Percentiles rank a stretch among this genome's conserved stretches.
These are phyloP conservation scores for Poecilobothrus nobilitatus DNA, from an alignment of 2,888 invertebrate genomes.

Conservation along the genomic window DNA sequence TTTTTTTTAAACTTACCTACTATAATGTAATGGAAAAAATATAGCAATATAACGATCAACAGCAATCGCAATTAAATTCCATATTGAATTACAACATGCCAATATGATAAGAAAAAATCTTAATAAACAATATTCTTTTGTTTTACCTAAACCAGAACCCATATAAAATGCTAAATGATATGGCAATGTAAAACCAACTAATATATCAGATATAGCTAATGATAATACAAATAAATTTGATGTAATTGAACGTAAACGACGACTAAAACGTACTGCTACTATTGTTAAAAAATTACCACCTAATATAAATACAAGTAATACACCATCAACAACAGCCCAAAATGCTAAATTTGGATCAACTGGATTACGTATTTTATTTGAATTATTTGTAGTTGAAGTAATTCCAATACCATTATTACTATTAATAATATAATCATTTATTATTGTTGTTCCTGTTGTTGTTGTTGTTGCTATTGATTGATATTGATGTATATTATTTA, in stretches of 20 bases:
- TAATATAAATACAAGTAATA: conserved; percentile 58
- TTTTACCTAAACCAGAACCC: conserved; percentile 51
- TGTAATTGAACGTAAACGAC: conserved; percentile 58
- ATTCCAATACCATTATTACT: conserved; percentile 10
- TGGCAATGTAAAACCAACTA: conserved; percentile 68
- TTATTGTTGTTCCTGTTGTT: conserved; percentile 17
- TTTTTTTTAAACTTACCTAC: conserved; percentile 41
- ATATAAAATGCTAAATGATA: conserved; percentile 71
- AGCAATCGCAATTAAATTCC: conserved; percentile 70
- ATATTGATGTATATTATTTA: neutral
- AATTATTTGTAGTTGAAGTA: neutral
- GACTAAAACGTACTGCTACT: conserved; percentile 60
- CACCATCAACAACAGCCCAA: conserved; percentile 60
- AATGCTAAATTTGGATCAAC: conserved; percentile 22
- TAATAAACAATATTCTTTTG: conserved; percentile 57
- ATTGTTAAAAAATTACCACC: conserved; percentile 69
- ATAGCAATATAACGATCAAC: conserved; percentile 73
- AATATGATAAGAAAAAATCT: conserved; percentile 65
- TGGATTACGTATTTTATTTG: neutral
- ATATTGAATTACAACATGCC: conserved; percentile 70
- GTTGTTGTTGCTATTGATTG: conserved; percentile 25
- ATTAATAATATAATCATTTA: conserved; percentile 23
- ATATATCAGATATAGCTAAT: conserved; percentile 67
- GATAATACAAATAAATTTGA: conserved; percentile 73
- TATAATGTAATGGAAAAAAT: conserved; percentile 69